A percentile compares a stretch with the other conserved stretches of the same genome.
Evolutionary conservation across 2,113 vertebrate species (phyloP).

Genomic region (Amia ocellicauda): DNA sequence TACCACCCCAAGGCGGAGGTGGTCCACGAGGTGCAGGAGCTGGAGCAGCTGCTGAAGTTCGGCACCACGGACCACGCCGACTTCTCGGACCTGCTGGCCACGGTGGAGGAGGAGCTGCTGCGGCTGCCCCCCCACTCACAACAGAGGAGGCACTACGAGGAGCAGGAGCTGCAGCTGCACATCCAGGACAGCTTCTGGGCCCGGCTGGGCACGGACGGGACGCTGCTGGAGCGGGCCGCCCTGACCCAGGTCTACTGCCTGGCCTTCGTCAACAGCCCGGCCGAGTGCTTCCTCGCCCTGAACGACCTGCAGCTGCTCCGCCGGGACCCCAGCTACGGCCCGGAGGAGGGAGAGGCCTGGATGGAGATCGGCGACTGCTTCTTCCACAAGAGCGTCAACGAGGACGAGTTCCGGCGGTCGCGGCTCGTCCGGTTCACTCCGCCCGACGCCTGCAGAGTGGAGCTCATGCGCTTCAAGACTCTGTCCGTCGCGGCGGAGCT

Average conservation of each 20-base stretch:
- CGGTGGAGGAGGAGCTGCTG: conserved; percentile 85
- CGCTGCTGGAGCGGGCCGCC: conserved; percentile 64
- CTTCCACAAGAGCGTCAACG: conserved; percentile 83
- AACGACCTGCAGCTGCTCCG: conserved; percentile 81
- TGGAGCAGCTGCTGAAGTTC: conserved; percentile 90
- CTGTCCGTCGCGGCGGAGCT: conserved; percentile 59
- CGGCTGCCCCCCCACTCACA: conserved; percentile 63
- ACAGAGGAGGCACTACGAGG: conserved; percentile 77
- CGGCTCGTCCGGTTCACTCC: conserved; percentile 83
- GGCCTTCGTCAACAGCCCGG: conserved; percentile 77
- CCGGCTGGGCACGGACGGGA: conserved; percentile 73
- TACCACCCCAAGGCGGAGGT: conserved; percentile 85
- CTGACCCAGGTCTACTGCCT: conserved; percentile 83
- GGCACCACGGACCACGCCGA: conserved; percentile 79
- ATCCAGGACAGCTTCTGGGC: conserved; percentile 88
- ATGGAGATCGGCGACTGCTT: conserved; percentile 76
- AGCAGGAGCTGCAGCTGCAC: conserved; percentile 85
- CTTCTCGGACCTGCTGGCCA: conserved; percentile 77
- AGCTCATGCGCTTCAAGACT: conserved; percentile 87
- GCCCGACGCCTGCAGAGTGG: conserved; percentile 79
- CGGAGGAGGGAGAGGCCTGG: conserved; percentile 69
- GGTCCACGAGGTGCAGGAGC: conserved; percentile 75
- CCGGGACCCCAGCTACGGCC: conserved; percentile 67
- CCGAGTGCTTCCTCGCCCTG: conserved; percentile 85
- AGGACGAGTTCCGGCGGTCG: conserved; percentile 68